Evolutionary conservation across 2,113 vertebrate species (phyloP), one percentile per base, ranked within the genome.

Genomic region (Menidia beryllina): DNA sequence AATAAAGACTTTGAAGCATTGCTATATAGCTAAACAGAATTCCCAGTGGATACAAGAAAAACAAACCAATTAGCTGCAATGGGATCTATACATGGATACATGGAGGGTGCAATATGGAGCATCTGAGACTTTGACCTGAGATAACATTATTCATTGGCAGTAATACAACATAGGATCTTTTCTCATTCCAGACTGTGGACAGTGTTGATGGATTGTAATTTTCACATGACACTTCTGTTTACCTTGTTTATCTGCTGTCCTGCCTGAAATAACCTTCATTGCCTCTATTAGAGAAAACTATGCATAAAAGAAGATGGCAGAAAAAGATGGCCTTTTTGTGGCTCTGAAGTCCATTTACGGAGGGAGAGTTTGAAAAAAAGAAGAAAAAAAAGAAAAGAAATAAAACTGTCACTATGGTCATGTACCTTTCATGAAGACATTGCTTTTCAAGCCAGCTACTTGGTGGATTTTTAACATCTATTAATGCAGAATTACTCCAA

Each of bases 401-500:
- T 5, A 50, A 51, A 79, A 75, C 85, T 36, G 43, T 73, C 72
- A 68, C 69, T 12, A 17, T 84, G 81, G 89, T 90, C 85, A 82
- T 77, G 41, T 69, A 89, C 91, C 92, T 96, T 95, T 83, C 69
- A 79, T 43, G 71, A 85, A 76, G 67, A 79, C 83, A 72, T 51
- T 70, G 50, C 84, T 81, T 88, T 90, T 83, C 87, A 81, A 87
- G 88, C 89, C 95, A 95, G 94, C 94, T 96, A 95, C 94, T 93
- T 80, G 86, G 90, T 93, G 93, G 93, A 91, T 90, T 89, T 93
- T 93, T 93, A 92, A 88, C 93, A 93, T 93, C 92, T 95, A 98
- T 98, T 97, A 97, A 97, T 97, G 95, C 92, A 93, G 95, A 98
- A 98, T 98, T 98, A 98, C 96, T 96, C 95, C 95, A 98, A 97